phyloP scores from a whole-genome alignment of 2,797 vertebrate genomes.

The Echeneis naucrates region DNA sequence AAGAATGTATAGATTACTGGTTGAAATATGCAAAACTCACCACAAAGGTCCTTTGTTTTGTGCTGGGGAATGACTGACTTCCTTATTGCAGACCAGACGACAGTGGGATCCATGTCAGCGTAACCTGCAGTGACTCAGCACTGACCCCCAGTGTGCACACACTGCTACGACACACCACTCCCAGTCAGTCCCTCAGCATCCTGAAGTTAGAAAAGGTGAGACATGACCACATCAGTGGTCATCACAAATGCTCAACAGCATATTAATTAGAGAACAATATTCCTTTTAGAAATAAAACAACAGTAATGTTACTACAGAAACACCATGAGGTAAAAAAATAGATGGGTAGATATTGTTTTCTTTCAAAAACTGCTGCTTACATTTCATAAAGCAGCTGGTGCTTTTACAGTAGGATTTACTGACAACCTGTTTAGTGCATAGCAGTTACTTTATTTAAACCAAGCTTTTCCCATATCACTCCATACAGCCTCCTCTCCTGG shows the following conservation, averaged over 20 bases:
- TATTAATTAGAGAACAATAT: not conserved
- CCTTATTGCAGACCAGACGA: slow-evolving; percentile 79
- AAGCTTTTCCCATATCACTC: not conserved
- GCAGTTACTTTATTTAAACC: not conserved
- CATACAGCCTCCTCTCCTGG: slow-evolving; percentile 85
- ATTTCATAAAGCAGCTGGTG: not conserved
- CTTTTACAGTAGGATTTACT: not conserved
- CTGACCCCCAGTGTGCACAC: slow-evolving; percentile 86
- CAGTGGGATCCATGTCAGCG: slow-evolving; percentile 81
- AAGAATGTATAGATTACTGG: not conserved
- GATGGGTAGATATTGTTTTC: not conserved
- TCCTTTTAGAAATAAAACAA: not conserved
- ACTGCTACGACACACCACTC: slow-evolving; percentile 80
- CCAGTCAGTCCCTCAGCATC: slow-evolving; percentile 84
- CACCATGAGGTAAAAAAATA: not conserved
- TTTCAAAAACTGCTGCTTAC: not conserved
- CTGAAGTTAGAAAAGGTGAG: slow-evolving; percentile 90
- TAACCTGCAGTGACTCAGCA: slow-evolving; percentile 88
- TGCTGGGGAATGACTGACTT: not conserved
- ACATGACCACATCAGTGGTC: not conserved
- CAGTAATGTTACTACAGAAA: not conserved
- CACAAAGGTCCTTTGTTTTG: not conserved
- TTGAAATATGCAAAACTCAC: not conserved
- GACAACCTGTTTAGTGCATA: not conserved
- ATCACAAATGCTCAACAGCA: not conserved